Evolutionary conservation across 2,888 invertebrate species (phyloP), one percentile per base, ranked within the genome.

Genomic region (Mythimna ferrago): DNA sequence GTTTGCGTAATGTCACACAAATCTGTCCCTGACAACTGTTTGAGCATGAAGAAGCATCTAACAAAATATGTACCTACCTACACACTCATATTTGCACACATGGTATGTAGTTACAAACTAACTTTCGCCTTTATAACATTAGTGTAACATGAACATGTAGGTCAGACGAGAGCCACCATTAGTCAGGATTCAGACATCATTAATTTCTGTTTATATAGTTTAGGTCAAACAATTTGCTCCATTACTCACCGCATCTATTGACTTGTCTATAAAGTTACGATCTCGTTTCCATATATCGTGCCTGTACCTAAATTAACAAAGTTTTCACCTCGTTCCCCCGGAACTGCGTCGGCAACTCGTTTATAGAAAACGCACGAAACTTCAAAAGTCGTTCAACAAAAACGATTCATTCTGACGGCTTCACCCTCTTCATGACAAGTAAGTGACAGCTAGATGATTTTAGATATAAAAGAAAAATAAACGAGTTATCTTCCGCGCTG

Each of bases 401-500:
- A 73, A 44, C 77, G 41, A 65, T 76, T 71, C 53, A n/a, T 68
- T 76, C 63, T 61, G 69, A 66, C 41, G 48, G 68, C 35, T 35
- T 72, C 60, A 54, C 73, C n/a, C 32, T 73, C 62, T 68, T 60
- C 66, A 58, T 60, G 63, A 57, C 64, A 67, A 60, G 14, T 61
- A 56, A 69, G 61, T 69, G 72, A 83, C 58, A 66, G n/a, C 32
- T 26, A 19, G 57, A 63, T 69, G 60, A 69, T 77, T 81, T 63
- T 44, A 41, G 11, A 62, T 26, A 51, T 26, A 68, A 61, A 68
- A 35, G 21, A 66, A 68, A 70, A 68, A 51, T 71, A 62, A 66
- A 48, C 26, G n/a, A 68, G 61, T 68, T 71, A 71, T 58, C 63
- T 76, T 61, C 70, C 63, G 61, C 60, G 19, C 62, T 65, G 38